phyloP scores from a whole-genome alignment of 2,113 vertebrate species.

The Chelonoidis abingdonii region DNA sequence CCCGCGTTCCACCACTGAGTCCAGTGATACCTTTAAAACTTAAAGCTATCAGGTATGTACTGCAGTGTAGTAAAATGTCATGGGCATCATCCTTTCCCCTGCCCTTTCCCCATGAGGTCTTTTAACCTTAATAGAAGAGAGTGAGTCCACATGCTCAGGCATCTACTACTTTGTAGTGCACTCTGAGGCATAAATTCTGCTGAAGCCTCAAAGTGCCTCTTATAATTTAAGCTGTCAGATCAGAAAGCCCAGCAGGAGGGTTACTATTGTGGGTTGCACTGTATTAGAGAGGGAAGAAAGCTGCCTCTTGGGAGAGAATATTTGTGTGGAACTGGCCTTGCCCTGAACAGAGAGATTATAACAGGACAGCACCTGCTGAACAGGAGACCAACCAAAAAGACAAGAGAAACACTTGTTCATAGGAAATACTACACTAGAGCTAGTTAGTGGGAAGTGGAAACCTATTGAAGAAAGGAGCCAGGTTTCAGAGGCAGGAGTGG shows the following conservation, averaged over 20 bases:
- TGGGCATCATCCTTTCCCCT: not conserved
- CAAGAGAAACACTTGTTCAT: not conserved
- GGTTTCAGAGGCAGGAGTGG: not conserved
- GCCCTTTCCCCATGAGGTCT: not conserved
- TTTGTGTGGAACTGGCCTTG: not conserved
- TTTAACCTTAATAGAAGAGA: not conserved
- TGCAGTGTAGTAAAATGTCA: not conserved
- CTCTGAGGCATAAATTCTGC: fast-evolving
- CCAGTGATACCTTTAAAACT: not conserved
- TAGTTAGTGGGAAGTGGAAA: not conserved
- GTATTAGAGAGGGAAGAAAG: not conserved
- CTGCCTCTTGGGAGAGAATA: not conserved
- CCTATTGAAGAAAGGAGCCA: not conserved
- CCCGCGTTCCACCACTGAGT: not conserved
- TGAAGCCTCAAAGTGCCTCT: not conserved
- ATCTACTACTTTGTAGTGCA: not conserved
- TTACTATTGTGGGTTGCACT: not conserved
- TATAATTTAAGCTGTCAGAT: not conserved
- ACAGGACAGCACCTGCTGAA: not conserved
- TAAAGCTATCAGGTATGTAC: not conserved
- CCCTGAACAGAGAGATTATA: not conserved
- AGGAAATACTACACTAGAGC: not conserved
- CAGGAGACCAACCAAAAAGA: fast-evolving
- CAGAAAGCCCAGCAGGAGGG: not conserved
- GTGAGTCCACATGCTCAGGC: not conserved